phyloP scores from a whole-genome alignment of 2,113 vertebrate genomes.

The Baryphthengus martii region DNA sequence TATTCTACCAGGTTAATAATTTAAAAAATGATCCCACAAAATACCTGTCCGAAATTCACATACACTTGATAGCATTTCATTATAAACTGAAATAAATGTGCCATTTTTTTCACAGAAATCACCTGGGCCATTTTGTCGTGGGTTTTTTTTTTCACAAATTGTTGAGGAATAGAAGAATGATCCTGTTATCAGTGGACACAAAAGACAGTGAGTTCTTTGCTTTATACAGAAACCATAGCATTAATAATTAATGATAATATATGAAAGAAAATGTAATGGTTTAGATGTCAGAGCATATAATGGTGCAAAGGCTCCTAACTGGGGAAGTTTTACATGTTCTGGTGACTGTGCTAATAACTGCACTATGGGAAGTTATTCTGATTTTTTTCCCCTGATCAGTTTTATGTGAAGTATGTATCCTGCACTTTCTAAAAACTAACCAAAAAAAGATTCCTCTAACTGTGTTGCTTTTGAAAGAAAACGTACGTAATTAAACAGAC shows the following conservation, averaged over 20 bases:
- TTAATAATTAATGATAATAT: background rate
- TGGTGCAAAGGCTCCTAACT: background rate
- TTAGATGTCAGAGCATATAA: background rate
- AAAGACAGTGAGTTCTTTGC: background rate
- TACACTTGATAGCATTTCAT: background rate
- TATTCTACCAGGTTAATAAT: background rate
- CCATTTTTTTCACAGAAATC: background rate
- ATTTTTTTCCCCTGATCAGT: background rate
- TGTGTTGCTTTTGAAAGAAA: background rate
- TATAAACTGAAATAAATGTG: background rate
- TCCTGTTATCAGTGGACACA: background rate
- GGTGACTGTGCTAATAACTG: background rate
- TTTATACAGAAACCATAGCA: background rate
- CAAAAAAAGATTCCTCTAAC: background rate
- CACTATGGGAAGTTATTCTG: background rate
- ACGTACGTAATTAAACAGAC: background rate
- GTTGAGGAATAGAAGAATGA: background rate
- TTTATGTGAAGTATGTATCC: background rate
- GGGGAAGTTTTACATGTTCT: background rate
- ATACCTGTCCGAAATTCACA: background rate
- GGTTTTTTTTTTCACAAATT: background rate
- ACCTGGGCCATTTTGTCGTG: background rate
- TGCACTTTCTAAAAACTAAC: background rate
- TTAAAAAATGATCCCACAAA: background rate
- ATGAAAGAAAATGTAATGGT: background rate